phyloP scores from a whole-genome alignment of 2,888 invertebrate species.

The Elaeidobius kamerunicus region DNA sequence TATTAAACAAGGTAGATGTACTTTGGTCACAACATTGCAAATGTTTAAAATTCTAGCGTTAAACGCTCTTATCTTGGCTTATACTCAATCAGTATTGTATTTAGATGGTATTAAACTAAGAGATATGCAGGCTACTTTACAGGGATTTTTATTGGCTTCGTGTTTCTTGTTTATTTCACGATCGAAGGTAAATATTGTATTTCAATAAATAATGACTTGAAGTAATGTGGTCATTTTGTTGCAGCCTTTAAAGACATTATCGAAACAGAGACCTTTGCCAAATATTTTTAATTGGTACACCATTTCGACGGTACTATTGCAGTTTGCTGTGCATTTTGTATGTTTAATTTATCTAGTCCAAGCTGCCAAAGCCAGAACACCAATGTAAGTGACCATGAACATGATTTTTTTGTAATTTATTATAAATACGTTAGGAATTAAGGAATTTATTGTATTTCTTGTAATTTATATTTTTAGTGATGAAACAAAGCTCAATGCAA shows the following conservation, averaged over 20 bases:
- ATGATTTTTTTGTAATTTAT: neutral
- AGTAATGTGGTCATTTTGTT: conserved; percentile 43
- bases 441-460: neutral
- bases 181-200: conserved; percentile 74
- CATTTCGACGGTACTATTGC: conserved; percentile 87
- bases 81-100: conserved; percentile 97
- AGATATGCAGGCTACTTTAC: conserved; percentile 96
- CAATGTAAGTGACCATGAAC: conserved; percentile 56
- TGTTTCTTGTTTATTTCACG: conserved; percentile 98
- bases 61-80: conserved; percentile 95
- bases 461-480: conserved; percentile 48
- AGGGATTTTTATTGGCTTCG: conserved; percentile 91
- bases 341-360: conserved; percentile 87
- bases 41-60: conserved; percentile 99
- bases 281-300: conserved; percentile 99
- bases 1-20: conserved; percentile 98
- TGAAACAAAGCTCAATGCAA: conserved; percentile 56
- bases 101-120: conserved; percentile 97
- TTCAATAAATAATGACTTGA: too few relatives aligned
- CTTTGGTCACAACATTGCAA: conserved; percentile 96
- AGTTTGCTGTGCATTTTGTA: conserved; percentile 93
- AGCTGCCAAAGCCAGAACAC: conserved; percentile 70
- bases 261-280: conserved; percentile 91
- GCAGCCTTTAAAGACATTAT: conserved; percentile 87
- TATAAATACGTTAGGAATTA: too few relatives aligned